Evolutionary conservation across 2,888 invertebrate genomes (phyloP).

Genomic region (Hipparchia semele): DNA sequence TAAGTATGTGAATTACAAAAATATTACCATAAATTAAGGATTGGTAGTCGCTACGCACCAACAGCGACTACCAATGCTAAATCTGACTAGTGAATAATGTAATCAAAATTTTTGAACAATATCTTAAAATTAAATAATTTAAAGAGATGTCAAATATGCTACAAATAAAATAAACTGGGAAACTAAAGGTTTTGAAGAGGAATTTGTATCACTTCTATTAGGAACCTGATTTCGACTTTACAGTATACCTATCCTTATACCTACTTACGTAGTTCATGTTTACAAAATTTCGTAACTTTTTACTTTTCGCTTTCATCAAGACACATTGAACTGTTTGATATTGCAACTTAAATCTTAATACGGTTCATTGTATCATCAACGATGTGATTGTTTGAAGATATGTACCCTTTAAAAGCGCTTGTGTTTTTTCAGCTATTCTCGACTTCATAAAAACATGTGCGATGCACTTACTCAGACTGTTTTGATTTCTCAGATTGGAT

Average conservation of each 20-base stretch:
- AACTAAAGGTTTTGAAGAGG: no score
- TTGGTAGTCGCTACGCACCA: no score
- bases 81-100: no score
- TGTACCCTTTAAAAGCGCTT: slow-evolving; percentile 38
- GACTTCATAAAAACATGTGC: slow-evolving; percentile 43
- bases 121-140: no score
- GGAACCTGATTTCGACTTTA: no score
- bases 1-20: no score
- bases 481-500: slow-evolving; percentile 45
- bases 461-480: slow-evolving; percentile 46
- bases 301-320: neutral
- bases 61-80: no score
- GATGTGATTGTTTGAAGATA: slow-evolving; percentile 49
- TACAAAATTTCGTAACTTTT: neutral
- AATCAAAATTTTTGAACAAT: no score
- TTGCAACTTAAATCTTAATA: slow-evolving; percentile 17
- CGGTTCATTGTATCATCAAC: slow-evolving; percentile 43
- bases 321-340: neutral
- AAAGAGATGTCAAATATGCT: no score
- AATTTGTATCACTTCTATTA: no score
- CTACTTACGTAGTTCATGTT: neutral
- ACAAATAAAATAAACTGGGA: no score
- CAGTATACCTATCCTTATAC: neutral
- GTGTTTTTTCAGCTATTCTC: slow-evolving; percentile 48
- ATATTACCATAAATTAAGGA: no score